Evolutionary conservation across 2,888 invertebrate species (phyloP), one percentile per base, ranked within the genome.

Genomic region (Theretra japonica): DNA sequence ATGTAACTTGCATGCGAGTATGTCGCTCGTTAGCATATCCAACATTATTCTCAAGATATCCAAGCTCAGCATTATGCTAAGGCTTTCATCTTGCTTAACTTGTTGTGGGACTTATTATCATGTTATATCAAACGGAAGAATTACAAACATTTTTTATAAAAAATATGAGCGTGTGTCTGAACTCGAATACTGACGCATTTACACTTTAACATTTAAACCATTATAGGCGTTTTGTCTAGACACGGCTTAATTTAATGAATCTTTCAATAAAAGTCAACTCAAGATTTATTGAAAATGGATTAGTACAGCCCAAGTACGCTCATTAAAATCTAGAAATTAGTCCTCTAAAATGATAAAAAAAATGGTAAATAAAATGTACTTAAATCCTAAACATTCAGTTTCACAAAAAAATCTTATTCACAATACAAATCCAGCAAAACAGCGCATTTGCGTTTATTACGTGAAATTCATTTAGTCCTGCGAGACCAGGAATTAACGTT

Each of bases 1-100:
- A 82, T 76, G 80, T 82, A 84, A 83, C 83, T 80, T 79, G 80
- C 79, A 80, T 77, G 79, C 76, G 80, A 28, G 58, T 50, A 53
- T n/a, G 50, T 50, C n/a, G 28, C 50, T 70, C 60, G 30, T 70
- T 60, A 70, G 17, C 30, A 50, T 21, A 60, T 50, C 28, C 17
- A 23, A 28, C 28, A 74, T 76, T 73, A 73, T 74, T 76, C 75
- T 70, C 65, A 76, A 78, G 72, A 77, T 73, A 62, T 48, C n/a
- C 57, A 23, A 62, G 79, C 76, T 79, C 81, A 80, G 81, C 72
- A 81, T 84, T 86, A 83, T 15, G 33, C 21, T 21, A 62, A 60
- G n/a, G 7, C 23, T 65, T 41, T 60, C 50, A 33, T 58, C 25
- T 48, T 60, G 28, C 19, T 30, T 21, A 53, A 30, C 50, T 50